phyloP scores from a whole-genome alignment of 2,113 vertebrate species.

The Sterna hirundo region DNA sequence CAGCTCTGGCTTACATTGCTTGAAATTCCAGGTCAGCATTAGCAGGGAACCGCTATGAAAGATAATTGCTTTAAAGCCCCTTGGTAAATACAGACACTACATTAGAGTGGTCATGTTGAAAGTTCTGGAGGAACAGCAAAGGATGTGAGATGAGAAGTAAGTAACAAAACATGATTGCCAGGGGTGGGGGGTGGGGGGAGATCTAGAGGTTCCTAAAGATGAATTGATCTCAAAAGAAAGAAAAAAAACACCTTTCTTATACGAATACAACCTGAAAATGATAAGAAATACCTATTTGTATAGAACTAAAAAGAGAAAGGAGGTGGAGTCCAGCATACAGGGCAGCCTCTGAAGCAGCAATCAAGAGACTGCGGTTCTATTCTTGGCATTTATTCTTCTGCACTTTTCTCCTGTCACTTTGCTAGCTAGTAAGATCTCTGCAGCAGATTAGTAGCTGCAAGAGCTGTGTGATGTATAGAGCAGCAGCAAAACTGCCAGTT shows the following conservation, averaged over 20 bases:
- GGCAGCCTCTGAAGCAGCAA: neutral
- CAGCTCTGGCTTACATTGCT: neutral
- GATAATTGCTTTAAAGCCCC: neutral
- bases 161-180: neutral
- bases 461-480: neutral
- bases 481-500: neutral
- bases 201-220: neutral
- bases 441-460: neutral
- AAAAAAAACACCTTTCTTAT: neutral
- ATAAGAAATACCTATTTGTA: neutral
- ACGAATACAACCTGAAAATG: neutral
- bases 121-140: neutral
- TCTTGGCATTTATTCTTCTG: conserved; percentile 4
- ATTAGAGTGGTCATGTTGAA: neutral
- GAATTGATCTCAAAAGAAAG: neutral
- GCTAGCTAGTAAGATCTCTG: neutral
- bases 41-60: neutral
- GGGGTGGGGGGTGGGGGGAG: no score
- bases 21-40: conserved; percentile 6
- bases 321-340: neutral
- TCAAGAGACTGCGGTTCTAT: neutral
- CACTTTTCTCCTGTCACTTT: neutral
- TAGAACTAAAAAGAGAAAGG: neutral
- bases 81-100: neutral
- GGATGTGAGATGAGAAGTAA: neutral